Evolutionary conservation across 2,113 vertebrate genomes (phyloP), one percentile per base, ranked within the genome.

Genomic region (Chroicocephalus ridibundus): DNA sequence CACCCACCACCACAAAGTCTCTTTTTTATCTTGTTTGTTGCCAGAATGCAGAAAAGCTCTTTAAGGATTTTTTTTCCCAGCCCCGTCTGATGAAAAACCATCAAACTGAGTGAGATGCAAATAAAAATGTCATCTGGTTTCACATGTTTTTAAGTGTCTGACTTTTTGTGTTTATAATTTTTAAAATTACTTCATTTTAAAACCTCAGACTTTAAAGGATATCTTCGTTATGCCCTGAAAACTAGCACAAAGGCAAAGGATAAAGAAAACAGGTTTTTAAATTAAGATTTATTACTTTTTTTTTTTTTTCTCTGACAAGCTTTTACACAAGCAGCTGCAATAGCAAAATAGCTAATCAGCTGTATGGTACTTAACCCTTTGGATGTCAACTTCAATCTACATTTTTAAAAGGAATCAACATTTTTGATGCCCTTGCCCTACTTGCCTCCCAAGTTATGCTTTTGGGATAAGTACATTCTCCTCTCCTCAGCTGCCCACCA

Each of bases 71-170:
- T 91, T 90, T 96, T 82, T 52, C 93, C 79, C 92, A 96, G 62
- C 18, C 54, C 12, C 13, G n/a, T 52, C 54, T 93, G 71, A 88
- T 36, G n/a, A 79, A 91, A 88, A 95, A 80, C 12, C 78, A 93
- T 88, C 62, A 95, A 93, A 94, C 49, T 49, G 29, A 86, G 79
- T 51, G 44, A 79, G 62, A 95, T 94, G 95, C 84, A 95, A 96
- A 97, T 92, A 84, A 92, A 94, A 93, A 82, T 84, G 34, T 65
- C 86, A 70, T 91, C 69, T 91, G 81, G 74, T 86, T 95, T 89
- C 82, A 82, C 61, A 89, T 75, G 65, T 62, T 93, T 80, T 79
- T n/a, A 88, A 94, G 29, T 52, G 42, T 12, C 26, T 76, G 52
- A 49, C 2, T 34, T 86, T 89, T 89, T 84, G 51, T 34, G 46